Conservation (phyloP, 64 coral and sea anemone species). For the Actinia tenebrosa region DNA sequence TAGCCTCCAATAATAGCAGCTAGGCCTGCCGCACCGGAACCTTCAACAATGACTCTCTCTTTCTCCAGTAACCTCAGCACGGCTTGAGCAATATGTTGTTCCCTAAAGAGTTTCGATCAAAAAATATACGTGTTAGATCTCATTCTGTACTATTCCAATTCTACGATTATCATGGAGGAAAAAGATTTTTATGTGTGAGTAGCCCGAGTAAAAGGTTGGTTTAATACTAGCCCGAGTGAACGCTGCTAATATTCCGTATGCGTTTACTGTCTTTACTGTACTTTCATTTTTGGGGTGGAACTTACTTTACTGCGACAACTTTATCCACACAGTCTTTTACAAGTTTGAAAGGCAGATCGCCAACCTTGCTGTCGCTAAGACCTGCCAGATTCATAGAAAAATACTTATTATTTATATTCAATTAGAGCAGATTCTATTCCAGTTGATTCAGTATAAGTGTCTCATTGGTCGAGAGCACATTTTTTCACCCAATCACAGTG, state of each 20-base stretch:
- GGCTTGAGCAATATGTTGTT: constrained; percentile 58
- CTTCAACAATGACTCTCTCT: constrained; percentile 48
- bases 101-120: constrained; percentile 30
- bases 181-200: no score
- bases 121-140: background rate
- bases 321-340: constrained; percentile 60
- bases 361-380: constrained; percentile 40
- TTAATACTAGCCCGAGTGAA: background rate
- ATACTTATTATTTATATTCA: no score
- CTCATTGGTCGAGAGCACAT: no score
- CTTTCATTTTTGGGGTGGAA: background rate
- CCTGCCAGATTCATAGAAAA: constrained; percentile 15
- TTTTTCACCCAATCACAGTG: no score
- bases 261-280: no score
- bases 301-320: constrained; percentile 68
- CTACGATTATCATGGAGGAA: no score
- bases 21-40: constrained; percentile 35
- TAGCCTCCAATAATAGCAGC: constrained; percentile 69
- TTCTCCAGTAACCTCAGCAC: constrained; percentile 49
- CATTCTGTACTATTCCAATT: no score
- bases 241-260: background rate
- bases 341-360: constrained; percentile 50
- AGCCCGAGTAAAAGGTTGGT: background rate
- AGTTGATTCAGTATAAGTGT: no score
- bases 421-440: no score